Base-by-base conservation (phyloP, 2,888 invertebrate species). In the Harpalus rubripes region DNA sequence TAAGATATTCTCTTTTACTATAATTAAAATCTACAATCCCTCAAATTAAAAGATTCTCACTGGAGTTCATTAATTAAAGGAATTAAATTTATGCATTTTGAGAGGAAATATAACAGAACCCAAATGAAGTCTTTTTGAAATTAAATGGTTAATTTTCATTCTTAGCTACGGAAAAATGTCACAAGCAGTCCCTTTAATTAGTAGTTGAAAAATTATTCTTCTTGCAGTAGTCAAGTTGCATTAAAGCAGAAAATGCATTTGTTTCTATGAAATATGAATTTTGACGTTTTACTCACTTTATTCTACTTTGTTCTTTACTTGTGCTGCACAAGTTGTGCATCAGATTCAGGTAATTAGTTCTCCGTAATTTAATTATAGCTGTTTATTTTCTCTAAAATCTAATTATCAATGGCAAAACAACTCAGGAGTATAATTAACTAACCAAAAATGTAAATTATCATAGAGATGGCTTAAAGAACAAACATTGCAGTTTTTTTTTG, bases 91-190 rank as follows among this genome's bases (percentile, higher is more conserved):
- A 79, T 79, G 61, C 79, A 58, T 61, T 59, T 79, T 41, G 12
- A 76, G 78, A 78, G 58, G 79, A 58, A 79, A 59, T 56, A 78
- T 41, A 74, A 58, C 61, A 59, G 26, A 74, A 79, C 41, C 12
- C 39, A 79, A 79, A 79, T 78, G 56, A 78, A 78, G 56, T 58
- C 78, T 79, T 79, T 79, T 32, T 32, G 39, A 39, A 41, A 61
- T 59, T 32, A 58, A 79, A 59, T 61, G 58, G 79, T 79, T 61
- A 79, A 79, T 79, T 79, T 79, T 61, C 59, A 61, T 59, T 79
- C 39, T 61, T 15, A 26, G n/a, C 56, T 5, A n/a, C 56, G n/a
- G 58, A 79, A 79, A 79, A 79, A 56, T 79, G 79, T 79, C 79
- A 79, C 79, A 39, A 18, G 16, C 79, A 79, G 59, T 7, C 61